A percentile compares a stretch with the other conserved stretches of the same genome.
Evolutionary conservation across 2,113 vertebrate species (phyloP).

Genomic region (Neodon shergylaensis): DNA sequence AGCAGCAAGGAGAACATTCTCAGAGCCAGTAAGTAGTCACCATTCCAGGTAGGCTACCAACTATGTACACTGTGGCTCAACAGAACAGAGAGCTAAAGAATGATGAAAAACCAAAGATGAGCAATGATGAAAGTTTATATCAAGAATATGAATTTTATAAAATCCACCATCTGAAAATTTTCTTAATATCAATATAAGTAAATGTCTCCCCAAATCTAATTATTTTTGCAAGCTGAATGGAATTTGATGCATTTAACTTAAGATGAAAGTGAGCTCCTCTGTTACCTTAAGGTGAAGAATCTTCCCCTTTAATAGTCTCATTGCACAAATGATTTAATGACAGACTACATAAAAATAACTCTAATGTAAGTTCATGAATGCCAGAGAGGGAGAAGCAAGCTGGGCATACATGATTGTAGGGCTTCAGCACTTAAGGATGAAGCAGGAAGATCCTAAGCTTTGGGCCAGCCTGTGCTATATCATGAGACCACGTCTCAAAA

Average conservation of each 20-base stretch:
- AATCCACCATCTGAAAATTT: slow-evolving; percentile 33
- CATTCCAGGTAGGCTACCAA: slow-evolving; percentile 36
- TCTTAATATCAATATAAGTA: slow-evolving; percentile 9
- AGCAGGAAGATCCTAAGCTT: background rate
- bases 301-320: background rate
- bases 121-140: slow-evolving; percentile 20
- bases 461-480: background rate
- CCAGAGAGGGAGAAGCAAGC: background rate
- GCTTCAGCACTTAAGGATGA: background rate
- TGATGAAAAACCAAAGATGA: slow-evolving; percentile 47
- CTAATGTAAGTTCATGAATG: slow-evolving; percentile 18
- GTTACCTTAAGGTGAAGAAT: background rate
- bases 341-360: background rate
- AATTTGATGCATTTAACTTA: background rate
- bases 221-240: slow-evolving; percentile 29
- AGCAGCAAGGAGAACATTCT: slow-evolving; percentile 99
- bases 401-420: background rate
- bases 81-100: slow-evolving; percentile 10
- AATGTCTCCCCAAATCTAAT: slow-evolving; percentile 38
- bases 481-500: background rate
- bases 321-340: slow-evolving; percentile 35
- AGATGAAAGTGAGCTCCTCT: background rate
- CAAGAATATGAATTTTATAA: slow-evolving; percentile 51
- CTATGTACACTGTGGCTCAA: background rate
- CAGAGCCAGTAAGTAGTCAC: slow-evolving; percentile 96